Base-by-base conservation (phyloP, 2,113 vertebrate genomes). In the Saccopteryx leptura region DNA sequence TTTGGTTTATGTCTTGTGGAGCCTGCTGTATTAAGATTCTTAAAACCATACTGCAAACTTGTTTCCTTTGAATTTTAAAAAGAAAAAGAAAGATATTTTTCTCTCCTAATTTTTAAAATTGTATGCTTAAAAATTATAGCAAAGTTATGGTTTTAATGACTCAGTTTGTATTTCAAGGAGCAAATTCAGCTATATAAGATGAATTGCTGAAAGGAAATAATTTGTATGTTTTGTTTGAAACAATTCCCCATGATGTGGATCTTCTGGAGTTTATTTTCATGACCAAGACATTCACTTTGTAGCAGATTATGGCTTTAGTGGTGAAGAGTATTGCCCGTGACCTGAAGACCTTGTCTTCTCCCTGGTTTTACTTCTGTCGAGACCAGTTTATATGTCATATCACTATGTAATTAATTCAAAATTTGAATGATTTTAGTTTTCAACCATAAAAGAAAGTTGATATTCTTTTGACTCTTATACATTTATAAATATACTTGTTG, bases 1-100 rank as follows among this genome's bases (percentile, higher is more conserved):
- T 69, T 72, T 96, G 93, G 96, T 96, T 94, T 95, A 93, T 92
- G 88, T 89, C 58, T 84, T 82, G n/a, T 72, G 60, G 75, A 71
- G 23, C 19, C 18, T 39, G 11, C 33, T 89, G 81, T 15, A 56
- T 76, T 60, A 86, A 85, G 92, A 88, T 63, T 95, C 66, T 92
- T 58, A 88, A 96, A 84, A 90, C 26, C 9, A 0, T 69, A 39
- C 63, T 66, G 39, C 80, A 63, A 72, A 48, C 18, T 75, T 82
- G 17, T 90, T 97, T 93, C 39, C 68, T 88, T 61, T 94, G 74
- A 86, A 66, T 75, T 92, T 91, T 26, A 10, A 80, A 82, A 93
- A 33, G 82, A n/a, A 52, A 50, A 17, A 26, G 50, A 60, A 78
- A 12, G 11, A 7, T 69, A 65, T 91, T 95, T 95, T 81, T 92